A percentile compares a stretch with the other conserved stretches of the same genome.
Conservation (phyloP, 2,797 vertebrate species). For the Apogon hyalosoma region DNA sequence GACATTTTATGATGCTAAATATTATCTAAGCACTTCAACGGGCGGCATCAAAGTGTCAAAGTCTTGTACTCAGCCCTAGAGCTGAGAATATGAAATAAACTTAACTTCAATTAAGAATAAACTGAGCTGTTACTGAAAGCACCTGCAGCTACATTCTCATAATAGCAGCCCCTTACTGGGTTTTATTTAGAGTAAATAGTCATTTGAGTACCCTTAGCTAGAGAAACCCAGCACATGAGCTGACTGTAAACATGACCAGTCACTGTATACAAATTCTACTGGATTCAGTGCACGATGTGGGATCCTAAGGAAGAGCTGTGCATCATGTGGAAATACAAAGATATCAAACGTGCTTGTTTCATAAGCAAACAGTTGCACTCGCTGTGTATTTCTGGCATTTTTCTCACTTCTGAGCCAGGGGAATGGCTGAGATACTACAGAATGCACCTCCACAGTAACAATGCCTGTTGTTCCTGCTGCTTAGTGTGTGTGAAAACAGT, state of each 20-base stretch:
- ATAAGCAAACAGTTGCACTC: constrained; percentile 12
- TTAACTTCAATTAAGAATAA: no score
- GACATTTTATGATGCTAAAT: no score
- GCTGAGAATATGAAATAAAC: no score
- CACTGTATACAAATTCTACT: neutral
- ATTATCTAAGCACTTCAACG: no score
- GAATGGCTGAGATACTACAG: constrained; percentile 37
- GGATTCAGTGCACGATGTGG: neutral
- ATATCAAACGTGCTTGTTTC: neutral
- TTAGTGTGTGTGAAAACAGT: constrained; percentile 24
- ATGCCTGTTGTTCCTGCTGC: constrained; percentile 14
- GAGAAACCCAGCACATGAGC: no score
- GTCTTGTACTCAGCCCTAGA: no score
- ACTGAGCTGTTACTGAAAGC: no score
- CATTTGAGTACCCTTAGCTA: no score
- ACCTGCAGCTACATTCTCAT: no score
- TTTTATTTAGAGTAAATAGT: no score
- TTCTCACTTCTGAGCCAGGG: constrained; percentile 44
- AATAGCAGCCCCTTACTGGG: no score
- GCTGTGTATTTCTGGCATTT: constrained; percentile 47
- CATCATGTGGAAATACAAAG: constrained; percentile 2
- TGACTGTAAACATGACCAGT: neutral
- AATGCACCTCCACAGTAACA: constrained; percentile 38
- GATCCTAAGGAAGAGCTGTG: neutral
- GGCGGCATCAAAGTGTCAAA: no score